phyloP scores from a whole-genome alignment of 2,888 invertebrate species.

The Lypha dubia region DNA sequence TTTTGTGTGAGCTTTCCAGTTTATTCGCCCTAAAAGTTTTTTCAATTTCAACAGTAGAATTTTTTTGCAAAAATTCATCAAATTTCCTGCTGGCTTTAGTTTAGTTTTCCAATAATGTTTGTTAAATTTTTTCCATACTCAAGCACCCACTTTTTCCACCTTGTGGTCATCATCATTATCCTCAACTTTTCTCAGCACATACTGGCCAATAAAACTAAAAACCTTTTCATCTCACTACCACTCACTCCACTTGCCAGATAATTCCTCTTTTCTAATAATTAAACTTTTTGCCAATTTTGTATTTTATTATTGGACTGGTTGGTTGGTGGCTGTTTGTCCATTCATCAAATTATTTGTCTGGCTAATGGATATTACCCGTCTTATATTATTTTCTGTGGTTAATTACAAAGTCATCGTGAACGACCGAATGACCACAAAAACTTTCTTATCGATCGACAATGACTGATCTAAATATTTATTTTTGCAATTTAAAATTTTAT shows the following conservation, averaged over 20 bases:
- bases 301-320: too few species aligned
- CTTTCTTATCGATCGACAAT: slow-evolving; percentile 54
- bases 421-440: slow-evolving; percentile 48
- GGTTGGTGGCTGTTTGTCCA: too few species aligned
- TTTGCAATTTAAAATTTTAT: slow-evolving; percentile 44
- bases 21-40: background rate
- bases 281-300: too few species aligned
- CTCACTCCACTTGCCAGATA: background rate
- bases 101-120: background rate
- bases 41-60: background rate
- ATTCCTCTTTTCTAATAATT: slow-evolving; percentile 4
- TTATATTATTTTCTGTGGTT: slow-evolving; percentile 45
- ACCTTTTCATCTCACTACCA: background rate
- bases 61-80: too few species aligned
- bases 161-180: slow-evolving; percentile 41
- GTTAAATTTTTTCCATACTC: background rate
- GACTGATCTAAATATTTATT: slow-evolving; percentile 63
- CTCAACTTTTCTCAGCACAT: background rate
- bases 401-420: slow-evolving; percentile 43
- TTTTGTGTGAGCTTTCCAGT: too few species aligned
- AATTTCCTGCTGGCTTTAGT: slow-evolving; percentile 20
- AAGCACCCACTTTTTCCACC: slow-evolving; percentile 63
- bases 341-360: background rate
- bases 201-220: too few species aligned
- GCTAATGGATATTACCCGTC: slow-evolving; percentile 5